Evolutionary conservation across 1,140 invertebrate genomes (phyloP), one percentile per base, ranked within the genome.

Genomic region (Belonocnema kinseyi): DNA sequence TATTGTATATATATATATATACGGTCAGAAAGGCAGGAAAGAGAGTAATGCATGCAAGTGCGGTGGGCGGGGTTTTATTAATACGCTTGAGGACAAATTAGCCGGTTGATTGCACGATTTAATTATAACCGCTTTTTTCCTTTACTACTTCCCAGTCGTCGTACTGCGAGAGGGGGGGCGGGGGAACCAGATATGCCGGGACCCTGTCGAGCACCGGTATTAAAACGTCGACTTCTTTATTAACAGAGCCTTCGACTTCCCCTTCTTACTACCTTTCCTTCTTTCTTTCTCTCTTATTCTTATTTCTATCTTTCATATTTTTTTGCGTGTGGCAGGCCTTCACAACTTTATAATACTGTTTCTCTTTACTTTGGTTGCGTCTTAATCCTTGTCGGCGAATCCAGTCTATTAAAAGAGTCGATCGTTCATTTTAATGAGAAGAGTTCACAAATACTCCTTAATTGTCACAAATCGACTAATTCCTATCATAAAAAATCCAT

Each of bases 41-140:
- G 53, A 76, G 52, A 76, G 12, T 61, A 77, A 66, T 13, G 3
- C 14, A 16, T 26, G 73, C 54, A 16, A 53, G 50, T 51, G 79
- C 72, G 79, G 86, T 87, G 85, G 87, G 88, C 84, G 78, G 87
- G 79, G 83, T 85, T 88, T 89, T 89, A 89, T 90, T 90, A 90
- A 90, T 90, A 89, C 87, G 88, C 88, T 90, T 88, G 88, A 88
- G 88, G 89, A 90, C 89, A 90, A 90, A 90, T 90, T 90, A 90
- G 88, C 82, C 85, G 84, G 82, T 87, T 88, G 88, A 90, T 90
- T 90, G 88, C 88, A 88, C 89, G 87, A 90, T 89, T 90, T 90
- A 90, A 90, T 90, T 90, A 90, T 87, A 88, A 88, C 84, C 80
- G 82, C 76, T 80, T 82, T 78, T 80, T 76, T 80, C 84, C 79